phyloP scores from a whole-genome alignment of 1,140 invertebrate genomes.

The Diachasmimorpha longicaudata region DNA sequence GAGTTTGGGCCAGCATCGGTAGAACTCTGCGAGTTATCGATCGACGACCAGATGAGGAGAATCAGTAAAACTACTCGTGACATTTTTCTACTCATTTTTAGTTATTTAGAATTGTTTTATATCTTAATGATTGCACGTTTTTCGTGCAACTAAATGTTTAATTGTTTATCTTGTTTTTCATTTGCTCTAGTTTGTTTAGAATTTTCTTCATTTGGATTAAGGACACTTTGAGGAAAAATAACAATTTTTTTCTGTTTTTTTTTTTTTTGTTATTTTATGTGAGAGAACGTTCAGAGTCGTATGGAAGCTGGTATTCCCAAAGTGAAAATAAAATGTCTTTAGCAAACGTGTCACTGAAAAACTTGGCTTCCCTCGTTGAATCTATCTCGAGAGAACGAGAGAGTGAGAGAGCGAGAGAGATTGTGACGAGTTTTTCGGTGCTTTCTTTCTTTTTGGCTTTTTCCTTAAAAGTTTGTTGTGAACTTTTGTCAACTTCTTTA shows the following conservation, averaged over 20 bases:
- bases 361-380: neutral
- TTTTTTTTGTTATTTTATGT: neutral
- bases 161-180: neutral
- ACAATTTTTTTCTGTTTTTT: neutral
- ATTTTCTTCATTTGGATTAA: neutral
- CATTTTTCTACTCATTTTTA: constrained; percentile 19
- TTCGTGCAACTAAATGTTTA: neutral
- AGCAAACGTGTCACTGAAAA: neutral
- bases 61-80: neutral
- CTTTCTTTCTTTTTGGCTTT: neutral
- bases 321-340: neutral
- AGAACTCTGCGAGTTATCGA: constrained; percentile 23
- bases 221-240: constrained; percentile 4
- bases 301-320: neutral
- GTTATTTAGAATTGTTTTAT: neutral
- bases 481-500: neutral
- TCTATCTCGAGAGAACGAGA: neutral
- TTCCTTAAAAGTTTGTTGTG: neutral
- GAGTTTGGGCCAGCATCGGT: constrained; percentile 55
- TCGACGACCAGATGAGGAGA: neutral
- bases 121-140: neutral
- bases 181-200: neutral
- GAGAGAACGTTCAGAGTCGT: neutral
- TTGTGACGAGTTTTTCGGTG: neutral
- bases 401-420: neutral